These are phyloP conservation scores for Trisateles emortualis DNA, from an alignment of 2,888 invertebrate genomes.

Conservation along the genomic window DNA sequence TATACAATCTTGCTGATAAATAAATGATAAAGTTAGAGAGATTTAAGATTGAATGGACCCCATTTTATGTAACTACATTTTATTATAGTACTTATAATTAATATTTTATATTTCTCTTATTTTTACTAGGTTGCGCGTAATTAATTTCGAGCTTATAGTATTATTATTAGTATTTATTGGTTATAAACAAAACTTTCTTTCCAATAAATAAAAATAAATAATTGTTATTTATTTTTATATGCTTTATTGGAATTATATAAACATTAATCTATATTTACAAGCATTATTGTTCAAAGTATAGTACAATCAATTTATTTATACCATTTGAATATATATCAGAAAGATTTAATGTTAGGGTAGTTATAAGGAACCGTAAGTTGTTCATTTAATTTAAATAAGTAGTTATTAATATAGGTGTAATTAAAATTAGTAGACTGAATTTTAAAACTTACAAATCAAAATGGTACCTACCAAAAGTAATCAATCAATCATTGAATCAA, in stretches of 20 bases:
- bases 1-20: no score
- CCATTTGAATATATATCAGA: constrained; percentile 8
- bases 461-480: not conserved
- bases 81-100: no score
- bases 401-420: constrained; percentile 29
- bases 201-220: no score
- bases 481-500: no score
- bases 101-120: no score
- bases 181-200: no score
- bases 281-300: constrained; percentile 34
- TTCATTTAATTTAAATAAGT: constrained; percentile 29
- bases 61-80: no score
- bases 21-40: no score
- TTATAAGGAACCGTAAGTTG: constrained; percentile 32
- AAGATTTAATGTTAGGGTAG: constrained; percentile 13
- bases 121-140: no score
- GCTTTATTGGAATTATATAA: not conserved
- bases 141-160: no score
- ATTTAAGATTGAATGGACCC: no score
- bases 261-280: not conserved
- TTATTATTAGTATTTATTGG: no score
- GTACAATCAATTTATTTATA: constrained; percentile 38
- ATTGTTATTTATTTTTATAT: not conserved
- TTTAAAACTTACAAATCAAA: constrained; percentile 20
- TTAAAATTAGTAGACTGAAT: constrained; percentile 47